Percentiles rank a stretch among this genome's conserved stretches.
Conservation (phyloP, 2,797 vertebrate genomes). For the Mionectes olivaceus region DNA sequence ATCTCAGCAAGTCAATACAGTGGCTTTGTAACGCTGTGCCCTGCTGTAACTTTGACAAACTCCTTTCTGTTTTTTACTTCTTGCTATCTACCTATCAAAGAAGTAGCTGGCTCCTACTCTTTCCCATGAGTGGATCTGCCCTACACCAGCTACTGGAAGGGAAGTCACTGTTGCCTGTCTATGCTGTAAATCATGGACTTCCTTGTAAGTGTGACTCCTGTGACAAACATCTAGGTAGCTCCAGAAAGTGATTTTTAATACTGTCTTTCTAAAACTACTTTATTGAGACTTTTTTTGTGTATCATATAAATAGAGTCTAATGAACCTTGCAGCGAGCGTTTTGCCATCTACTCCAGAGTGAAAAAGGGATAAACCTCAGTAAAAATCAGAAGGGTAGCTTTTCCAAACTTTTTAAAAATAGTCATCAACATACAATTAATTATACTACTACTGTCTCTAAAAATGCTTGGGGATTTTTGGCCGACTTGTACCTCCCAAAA, state of each 20-base stretch:
- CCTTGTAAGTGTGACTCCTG: background rate
- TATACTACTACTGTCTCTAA: background rate
- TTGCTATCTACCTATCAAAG: background rate
- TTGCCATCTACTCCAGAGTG: background rate
- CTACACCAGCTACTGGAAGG: background rate
- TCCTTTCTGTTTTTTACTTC: background rate
- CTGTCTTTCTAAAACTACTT: background rate
- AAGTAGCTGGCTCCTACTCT: background rate
- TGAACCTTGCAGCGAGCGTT: background rate
- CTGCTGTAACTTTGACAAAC: background rate
- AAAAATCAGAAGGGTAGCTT: background rate
- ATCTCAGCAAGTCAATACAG: background rate
- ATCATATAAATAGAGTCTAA: background rate
- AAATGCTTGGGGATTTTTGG: fast-evolving
- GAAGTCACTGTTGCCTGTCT: background rate
- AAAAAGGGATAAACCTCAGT: background rate
- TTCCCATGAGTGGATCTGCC: background rate
- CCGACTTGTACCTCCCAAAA: background rate
- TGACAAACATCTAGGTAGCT: background rate
- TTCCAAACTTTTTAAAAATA: background rate
- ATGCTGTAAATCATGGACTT: background rate
- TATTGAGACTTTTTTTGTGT: background rate
- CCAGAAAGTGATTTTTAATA: background rate
- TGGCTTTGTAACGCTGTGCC: background rate
- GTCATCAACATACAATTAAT: background rate